Conservation (phyloP, 2,888 invertebrate species). For the Ennomos erosarius region DNA sequence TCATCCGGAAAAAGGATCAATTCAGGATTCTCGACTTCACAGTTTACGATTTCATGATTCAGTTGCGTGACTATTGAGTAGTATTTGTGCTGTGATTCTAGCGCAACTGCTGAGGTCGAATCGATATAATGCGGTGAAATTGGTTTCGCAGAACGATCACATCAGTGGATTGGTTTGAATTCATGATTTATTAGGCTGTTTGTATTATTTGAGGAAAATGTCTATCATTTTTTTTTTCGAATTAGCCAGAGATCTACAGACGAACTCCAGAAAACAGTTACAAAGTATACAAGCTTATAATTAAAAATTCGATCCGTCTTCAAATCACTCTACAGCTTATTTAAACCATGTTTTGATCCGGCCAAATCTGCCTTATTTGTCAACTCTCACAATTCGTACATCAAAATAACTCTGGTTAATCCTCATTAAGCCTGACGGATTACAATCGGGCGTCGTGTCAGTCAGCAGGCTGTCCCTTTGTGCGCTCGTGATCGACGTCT, state of each 20-base stretch:
- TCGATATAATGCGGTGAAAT: conserved; percentile 42
- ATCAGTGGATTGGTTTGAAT: conserved; percentile 34
- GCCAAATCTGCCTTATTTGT: conserved; percentile 31
- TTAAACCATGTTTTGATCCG: background rate
- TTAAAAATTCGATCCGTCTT: background rate
- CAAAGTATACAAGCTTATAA: no score
- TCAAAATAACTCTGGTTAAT: conserved; percentile 51
- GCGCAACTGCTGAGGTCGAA: conserved; percentile 9
- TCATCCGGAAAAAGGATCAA: background rate
- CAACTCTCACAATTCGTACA: conserved; percentile 43
- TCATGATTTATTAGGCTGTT: conserved; percentile 10
- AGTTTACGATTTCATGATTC: conserved; percentile 2
- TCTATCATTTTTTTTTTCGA: background rate
- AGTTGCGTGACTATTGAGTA: conserved; percentile 2
- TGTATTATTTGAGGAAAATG: background rate
- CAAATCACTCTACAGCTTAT: background rate
- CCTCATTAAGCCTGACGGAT: conserved; percentile 47
- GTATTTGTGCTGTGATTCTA: background rate
- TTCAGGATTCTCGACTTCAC: conserved; percentile 2
- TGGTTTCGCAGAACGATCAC: conserved; percentile 51
- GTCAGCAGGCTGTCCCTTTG: conserved; percentile 47
- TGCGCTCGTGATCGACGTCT: conserved; percentile 63
- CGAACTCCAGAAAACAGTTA: no score
- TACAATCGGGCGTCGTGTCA: conserved; percentile 51
- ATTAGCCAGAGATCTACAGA: no score